Percentiles rank a stretch among this genome's conserved stretches.
Evolutionary conservation across 92 coral and sea anemone species (phyloP).

Genomic region (Metridium senile): DNA sequence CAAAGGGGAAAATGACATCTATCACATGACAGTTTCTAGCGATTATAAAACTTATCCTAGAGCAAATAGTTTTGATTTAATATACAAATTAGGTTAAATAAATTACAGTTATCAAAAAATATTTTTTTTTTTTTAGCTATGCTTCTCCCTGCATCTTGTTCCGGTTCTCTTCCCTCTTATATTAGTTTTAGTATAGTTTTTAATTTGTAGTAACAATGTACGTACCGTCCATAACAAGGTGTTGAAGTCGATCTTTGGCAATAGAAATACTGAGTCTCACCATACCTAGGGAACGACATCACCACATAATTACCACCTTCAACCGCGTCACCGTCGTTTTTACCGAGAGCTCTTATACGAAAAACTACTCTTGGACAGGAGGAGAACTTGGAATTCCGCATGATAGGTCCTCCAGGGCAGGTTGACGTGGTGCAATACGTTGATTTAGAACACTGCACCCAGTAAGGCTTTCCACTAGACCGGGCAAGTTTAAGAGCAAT

Average conservation of each 20-base stretch:
- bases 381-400: background rate
- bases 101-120: background rate
- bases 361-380: background rate
- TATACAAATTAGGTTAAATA: background rate
- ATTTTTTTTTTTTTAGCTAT: background rate
- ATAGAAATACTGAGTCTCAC: background rate
- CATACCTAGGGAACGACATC: background rate
- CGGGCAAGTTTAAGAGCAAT: too few species aligned
- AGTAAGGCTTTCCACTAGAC: too few species aligned
- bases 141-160: background rate
- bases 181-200: background rate
- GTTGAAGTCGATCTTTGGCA: background rate
- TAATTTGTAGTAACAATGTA: background rate
- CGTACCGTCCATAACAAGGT: background rate
- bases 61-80: background rate
- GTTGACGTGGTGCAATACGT: too few species aligned
- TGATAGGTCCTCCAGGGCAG: too few species aligned
- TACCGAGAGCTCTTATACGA: slow-evolving; percentile 3
- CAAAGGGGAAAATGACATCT: too few species aligned
- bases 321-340: background rate
- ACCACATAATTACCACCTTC: background rate
- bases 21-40: background rate
- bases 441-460: slow-evolving; percentile 2
- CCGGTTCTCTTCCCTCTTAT: background rate
- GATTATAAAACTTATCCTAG: background rate